Base-by-base conservation (phyloP, 2,797 vertebrate genomes). In the Netta rufina region DNA sequence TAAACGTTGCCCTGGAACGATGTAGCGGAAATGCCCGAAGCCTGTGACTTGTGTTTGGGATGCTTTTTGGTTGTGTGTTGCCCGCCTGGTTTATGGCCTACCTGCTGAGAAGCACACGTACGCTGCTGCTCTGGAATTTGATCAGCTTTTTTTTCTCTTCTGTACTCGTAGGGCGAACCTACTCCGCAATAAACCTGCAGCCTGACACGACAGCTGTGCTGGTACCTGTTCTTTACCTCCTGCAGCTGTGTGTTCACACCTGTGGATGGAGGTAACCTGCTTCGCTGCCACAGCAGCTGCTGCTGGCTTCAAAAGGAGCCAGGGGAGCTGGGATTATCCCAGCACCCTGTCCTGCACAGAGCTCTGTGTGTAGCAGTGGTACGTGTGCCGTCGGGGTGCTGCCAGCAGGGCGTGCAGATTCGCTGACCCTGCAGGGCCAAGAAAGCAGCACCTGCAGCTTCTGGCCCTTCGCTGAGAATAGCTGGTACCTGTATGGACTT, bases 111-210 rank as follows among this genome's bases (percentile, higher is more conserved):
- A 94, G 94, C 88, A 70, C 82, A 4, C 1, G 1, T 70, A 61
- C 3, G 0, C 45, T 33, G 25, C 95, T 32, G 47, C 92, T 96
- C 91, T 94, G 96, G 86, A 92, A 93, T 89, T 93, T 93, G 82
- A 93, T 95, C 66, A 78, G 95, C 87, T 97, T 93, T 95, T 95
- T 95, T 92, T 93, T 96, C 82, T 96, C 79, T 90, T 97, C 88
- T 97, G 96, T 98, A 96, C 92, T 93, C 87, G 57, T 80, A 96
- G 92, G 88, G 92, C 72, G 92, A 97, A 73, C 86, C 95, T 96
- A 62, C 89, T 95, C 82, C 92, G 89, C 81, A 97, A 98, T 98
- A 98, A 98, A 97, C 92, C 91, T 96, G 87, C 87, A 96, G 92
- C 94, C 95, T 96, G 91, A 96, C 36, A 58, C 1, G 65, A 95